phyloP scores from a whole-genome alignment of 1,140 invertebrate genomes.

The Catajapyx aquilonaris region DNA sequence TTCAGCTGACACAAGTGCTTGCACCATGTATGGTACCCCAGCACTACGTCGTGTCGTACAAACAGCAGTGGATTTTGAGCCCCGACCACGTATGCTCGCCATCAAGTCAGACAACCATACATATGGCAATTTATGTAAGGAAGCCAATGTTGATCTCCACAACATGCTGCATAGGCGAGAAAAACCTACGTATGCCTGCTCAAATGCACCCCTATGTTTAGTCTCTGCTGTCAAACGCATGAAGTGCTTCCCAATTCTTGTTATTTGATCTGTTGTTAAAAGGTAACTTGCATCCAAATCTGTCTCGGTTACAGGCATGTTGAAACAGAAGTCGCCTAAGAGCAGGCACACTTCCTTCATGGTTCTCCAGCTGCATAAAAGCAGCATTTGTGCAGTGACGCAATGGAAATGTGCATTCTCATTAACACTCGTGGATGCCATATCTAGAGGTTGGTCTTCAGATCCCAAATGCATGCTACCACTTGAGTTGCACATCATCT shows the following conservation, averaged over 20 bases:
- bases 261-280: slow-evolving; percentile 21
- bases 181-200: slow-evolving; percentile 83
- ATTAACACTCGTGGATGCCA: no score
- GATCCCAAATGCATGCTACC: no score
- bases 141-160: slow-evolving; percentile 25
- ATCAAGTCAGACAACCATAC: neutral
- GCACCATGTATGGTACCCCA: neutral
- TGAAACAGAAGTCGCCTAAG: neutral
- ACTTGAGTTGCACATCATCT: no score
- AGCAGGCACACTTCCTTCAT: no score
- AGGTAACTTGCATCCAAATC: slow-evolving; percentile 6
- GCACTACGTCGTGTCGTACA: neutral
- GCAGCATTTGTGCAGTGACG: no score
- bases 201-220: slow-evolving; percentile 86
- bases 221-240: slow-evolving; percentile 49
- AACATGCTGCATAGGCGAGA: slow-evolving; percentile 43
- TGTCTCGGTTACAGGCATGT: slow-evolving; percentile 1
- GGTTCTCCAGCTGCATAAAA: no score
- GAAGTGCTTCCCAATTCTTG: slow-evolving; percentile 46
- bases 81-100: neutral
- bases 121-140: neutral
- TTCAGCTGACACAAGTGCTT: neutral
- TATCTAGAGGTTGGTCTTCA: no score
- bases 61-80: neutral
- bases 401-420: no score